phyloP scores from a whole-genome alignment of 1,140 invertebrate genomes.

The Euura saliciscinereae region DNA sequence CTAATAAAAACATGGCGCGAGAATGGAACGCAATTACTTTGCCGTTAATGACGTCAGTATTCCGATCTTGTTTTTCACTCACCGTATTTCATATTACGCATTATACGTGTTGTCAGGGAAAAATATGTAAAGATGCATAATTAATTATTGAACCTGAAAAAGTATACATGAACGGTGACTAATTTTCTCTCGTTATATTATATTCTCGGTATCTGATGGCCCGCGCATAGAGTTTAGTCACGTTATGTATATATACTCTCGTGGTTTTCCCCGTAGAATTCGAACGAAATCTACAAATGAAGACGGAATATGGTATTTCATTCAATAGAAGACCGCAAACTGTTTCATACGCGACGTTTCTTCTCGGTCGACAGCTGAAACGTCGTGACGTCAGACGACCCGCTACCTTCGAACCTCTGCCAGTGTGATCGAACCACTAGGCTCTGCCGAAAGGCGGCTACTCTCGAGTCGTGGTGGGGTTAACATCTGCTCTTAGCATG shows the following conservation, averaged over 20 bases:
- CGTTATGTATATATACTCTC: not conserved
- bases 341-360: not conserved
- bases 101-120: too few relatives aligned
- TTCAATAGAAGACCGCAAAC: too few relatives aligned
- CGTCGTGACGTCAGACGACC: not conserved
- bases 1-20: too few relatives aligned
- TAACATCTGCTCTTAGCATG: constrained; percentile 58
- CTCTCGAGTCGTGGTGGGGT: constrained; percentile 34
- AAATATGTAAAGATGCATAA: not conserved
- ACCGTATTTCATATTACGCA: too few relatives aligned
- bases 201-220: too few relatives aligned
- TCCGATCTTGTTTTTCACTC: too few relatives aligned
- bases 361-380: not conserved
- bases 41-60: too few relatives aligned
- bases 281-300: too few relatives aligned
- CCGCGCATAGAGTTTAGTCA: not conserved
- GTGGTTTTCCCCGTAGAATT: too few relatives aligned
- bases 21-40: too few relatives aligned
- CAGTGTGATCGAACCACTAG: not conserved
- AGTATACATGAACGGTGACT: not conserved
- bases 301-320: too few relatives aligned
- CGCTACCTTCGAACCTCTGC: not conserved
- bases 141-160: not conserved
- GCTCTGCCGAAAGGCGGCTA: constrained; percentile 6
- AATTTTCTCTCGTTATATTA: too few relatives aligned